A percentile compares a stretch with the other conserved stretches of the same genome.
Evolutionary conservation across 2,113 vertebrate genomes (phyloP).

Genomic region (Meles meles): DNA sequence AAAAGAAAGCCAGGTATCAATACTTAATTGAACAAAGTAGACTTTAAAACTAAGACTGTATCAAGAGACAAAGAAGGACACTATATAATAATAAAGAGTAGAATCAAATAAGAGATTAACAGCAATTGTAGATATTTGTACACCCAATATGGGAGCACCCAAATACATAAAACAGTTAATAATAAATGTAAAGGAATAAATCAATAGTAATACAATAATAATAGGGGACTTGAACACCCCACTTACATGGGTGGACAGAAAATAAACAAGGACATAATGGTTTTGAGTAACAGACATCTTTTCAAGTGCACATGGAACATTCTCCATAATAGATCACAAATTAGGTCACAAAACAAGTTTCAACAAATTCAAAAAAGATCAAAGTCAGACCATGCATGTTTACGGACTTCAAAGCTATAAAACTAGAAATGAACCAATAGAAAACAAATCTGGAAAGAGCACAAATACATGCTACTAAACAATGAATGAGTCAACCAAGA

Average conservation of each 20-base stretch:
- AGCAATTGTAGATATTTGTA: not conserved
- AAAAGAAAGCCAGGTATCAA: not conserved
- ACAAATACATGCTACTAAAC: not conserved
- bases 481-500: not conserved
- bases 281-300: not conserved
- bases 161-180: not conserved
- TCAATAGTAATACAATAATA: not conserved
- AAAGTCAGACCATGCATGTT: not conserved
- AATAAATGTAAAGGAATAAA: not conserved
- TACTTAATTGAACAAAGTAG: not conserved
- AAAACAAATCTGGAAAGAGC: not conserved
- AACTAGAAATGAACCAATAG: not conserved
- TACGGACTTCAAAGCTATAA: not conserved
- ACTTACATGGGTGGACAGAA: not conserved
- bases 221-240: not conserved
- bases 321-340: not conserved
- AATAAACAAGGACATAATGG: not conserved
- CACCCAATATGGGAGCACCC: not conserved
- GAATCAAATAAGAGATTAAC: not conserved
- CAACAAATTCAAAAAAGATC: not conserved
- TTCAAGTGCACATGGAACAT: not conserved
- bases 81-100: not conserved
- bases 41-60: not conserved
- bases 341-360: not conserved
- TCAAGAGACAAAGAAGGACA: not conserved